Evolutionary conservation across 2,113 vertebrate genomes (phyloP).

Genomic region (Malurus cyaneus): DNA sequence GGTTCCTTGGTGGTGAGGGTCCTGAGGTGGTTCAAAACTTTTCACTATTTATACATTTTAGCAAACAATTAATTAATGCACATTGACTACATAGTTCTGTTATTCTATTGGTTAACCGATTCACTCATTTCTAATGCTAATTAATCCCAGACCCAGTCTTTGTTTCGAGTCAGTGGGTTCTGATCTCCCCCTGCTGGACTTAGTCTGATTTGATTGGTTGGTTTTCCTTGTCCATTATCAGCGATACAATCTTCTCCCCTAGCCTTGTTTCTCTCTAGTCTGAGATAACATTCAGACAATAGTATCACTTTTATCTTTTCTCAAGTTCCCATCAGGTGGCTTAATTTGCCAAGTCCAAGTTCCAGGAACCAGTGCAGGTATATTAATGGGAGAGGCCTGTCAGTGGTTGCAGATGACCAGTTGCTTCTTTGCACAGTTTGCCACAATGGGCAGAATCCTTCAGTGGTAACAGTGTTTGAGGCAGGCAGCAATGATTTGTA

Average conservation of each 20-base stretch:
- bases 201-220: not conserved
- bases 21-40: accelerated
- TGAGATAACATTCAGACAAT: not conserved
- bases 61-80: not conserved
- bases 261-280: not conserved
- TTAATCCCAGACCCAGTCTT: not conserved
- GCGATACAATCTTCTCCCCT: not conserved
- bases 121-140: not conserved
- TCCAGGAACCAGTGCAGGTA: not conserved
- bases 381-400: not conserved
- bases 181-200: not conserved
- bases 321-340: not conserved
- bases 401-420: accelerated
- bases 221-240: not conserved
- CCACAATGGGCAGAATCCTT: not conserved
- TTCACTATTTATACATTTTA: not conserved
- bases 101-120: not conserved
- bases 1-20: not conserved
- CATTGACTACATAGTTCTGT: not conserved
- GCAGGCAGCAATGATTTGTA: not conserved
- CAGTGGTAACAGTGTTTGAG: not conserved
- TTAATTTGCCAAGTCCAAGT: not conserved
- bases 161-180: not conserved
- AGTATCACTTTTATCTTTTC: not conserved
- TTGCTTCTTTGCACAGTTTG: not conserved